Evolutionary conservation across 1,140 invertebrate genomes (phyloP).

Genomic region (Trachymyrmex cornetzi): DNA sequence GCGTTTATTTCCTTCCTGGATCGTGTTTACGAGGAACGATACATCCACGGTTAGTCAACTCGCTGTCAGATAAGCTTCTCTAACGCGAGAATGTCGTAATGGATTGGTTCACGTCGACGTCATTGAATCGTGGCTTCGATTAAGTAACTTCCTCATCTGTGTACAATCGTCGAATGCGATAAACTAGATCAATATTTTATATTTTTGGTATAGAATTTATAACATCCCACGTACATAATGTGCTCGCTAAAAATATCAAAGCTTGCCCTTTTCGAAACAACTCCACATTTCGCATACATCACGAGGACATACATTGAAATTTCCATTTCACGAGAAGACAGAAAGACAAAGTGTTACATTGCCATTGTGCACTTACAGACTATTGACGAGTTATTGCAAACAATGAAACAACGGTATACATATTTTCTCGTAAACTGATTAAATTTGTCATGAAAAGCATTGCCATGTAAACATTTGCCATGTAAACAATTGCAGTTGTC

Average conservation of each 20-base stretch:
- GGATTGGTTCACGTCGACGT: constrained; percentile 23
- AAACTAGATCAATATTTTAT: constrained; percentile 25
- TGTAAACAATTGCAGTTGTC: not conserved
- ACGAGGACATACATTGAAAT: not conserved
- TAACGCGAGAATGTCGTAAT: constrained; percentile 2
- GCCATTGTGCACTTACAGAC: not conserved
- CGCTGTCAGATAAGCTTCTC: constrained; percentile 13
- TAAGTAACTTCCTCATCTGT: not conserved
- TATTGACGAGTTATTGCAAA: constrained; percentile 25
- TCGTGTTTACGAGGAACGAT: constrained; percentile 20
- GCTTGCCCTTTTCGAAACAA: not conserved
- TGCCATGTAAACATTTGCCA: too few species aligned
- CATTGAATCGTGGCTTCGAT: constrained; percentile 3
- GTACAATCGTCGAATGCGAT: not conserved
- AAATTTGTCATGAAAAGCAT: not conserved
- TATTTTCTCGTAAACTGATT: not conserved
- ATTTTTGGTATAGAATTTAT: not conserved
- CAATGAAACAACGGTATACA: not conserved
- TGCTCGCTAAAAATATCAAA: not conserved
- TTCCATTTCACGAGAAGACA: not conserved
- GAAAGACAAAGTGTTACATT: not conserved
- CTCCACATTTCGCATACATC: not conserved
- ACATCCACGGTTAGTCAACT: constrained; percentile 6
- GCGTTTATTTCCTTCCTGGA: constrained; percentile 19
- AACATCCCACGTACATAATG: not conserved